phyloP scores from a whole-genome alignment of 2,113 vertebrate genomes.

The Clarias magur region DNA sequence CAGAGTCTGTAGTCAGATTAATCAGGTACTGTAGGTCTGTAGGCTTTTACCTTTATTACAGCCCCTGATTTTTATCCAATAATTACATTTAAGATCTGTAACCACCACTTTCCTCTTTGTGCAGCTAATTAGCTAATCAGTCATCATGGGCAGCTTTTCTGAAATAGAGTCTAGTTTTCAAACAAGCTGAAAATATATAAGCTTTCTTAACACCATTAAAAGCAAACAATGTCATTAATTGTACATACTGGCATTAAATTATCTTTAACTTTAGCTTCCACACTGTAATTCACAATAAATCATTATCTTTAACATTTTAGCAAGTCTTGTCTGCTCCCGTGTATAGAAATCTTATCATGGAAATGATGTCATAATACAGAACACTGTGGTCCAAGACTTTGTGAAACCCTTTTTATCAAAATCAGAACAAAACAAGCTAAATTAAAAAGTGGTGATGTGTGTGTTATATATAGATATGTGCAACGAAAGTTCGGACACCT shows the following conservation, averaged over 20 bases:
- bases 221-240: neutral
- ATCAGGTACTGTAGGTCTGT: neutral
- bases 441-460: no score
- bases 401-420: neutral
- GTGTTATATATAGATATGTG: no score
- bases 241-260: neutral
- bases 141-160: neutral
- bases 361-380: neutral
- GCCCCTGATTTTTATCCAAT: neutral
- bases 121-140: conserved; percentile 19
- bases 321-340: neutral
- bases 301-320: neutral
- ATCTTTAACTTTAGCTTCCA: neutral
- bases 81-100: neutral
- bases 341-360: neutral
- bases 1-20: conserved; percentile 6
- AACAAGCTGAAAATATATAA: no score
- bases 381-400: neutral
- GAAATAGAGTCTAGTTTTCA: neutral
- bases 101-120: neutral
- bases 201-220: neutral
- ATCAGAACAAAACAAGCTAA: neutral
- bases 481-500: no score
- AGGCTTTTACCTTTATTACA: neutral
- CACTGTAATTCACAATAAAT: neutral